Percentiles rank a stretch among this genome's conserved stretches.
phyloP scores from a whole-genome alignment of 2,113 vertebrate genomes.

The Bos javanicus region DNA sequence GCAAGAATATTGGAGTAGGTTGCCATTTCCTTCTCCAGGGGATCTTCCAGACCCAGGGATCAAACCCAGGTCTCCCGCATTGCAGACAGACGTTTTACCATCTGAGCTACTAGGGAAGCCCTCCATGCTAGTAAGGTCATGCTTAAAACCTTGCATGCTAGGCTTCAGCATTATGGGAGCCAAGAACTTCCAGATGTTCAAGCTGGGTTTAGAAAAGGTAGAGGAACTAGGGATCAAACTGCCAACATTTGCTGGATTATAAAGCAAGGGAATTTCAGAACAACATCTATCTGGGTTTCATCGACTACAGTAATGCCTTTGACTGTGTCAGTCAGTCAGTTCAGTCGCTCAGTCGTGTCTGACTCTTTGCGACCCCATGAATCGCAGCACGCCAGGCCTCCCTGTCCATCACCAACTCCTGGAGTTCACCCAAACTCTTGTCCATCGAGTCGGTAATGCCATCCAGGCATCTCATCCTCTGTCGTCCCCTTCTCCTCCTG shows the following conservation, averaged over 20 bases:
- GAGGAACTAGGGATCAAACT: not conserved
- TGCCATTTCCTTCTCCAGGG: not conserved
- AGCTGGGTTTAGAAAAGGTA: not conserved
- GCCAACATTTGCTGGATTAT: not conserved
- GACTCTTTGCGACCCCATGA: too few species aligned
- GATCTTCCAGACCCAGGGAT: not conserved
- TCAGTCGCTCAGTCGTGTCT: too few species aligned
- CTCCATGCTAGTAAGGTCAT: not conserved
- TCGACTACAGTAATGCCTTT: not conserved
- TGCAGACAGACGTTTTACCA: not conserved
- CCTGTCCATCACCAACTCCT: too few species aligned
- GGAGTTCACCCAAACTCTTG: too few species aligned
- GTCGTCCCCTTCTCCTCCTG: too few species aligned
- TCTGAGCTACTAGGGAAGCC: not conserved
- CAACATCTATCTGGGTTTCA: not conserved
- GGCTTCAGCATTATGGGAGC: not conserved
- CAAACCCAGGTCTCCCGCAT: not conserved
- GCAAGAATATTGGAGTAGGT: not conserved
- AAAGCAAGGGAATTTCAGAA: not conserved
- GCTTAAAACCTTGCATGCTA: not conserved
- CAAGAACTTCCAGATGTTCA: not conserved
- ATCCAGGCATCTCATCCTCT: too few species aligned
- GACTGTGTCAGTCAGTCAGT: not conserved
- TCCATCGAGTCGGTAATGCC: too few species aligned
- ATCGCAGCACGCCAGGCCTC: rapidly evolving